These are phyloP conservation scores for Julus scanicus DNA, from an alignment of 2,888 invertebrate genomes.

Conservation along the genomic window DNA sequence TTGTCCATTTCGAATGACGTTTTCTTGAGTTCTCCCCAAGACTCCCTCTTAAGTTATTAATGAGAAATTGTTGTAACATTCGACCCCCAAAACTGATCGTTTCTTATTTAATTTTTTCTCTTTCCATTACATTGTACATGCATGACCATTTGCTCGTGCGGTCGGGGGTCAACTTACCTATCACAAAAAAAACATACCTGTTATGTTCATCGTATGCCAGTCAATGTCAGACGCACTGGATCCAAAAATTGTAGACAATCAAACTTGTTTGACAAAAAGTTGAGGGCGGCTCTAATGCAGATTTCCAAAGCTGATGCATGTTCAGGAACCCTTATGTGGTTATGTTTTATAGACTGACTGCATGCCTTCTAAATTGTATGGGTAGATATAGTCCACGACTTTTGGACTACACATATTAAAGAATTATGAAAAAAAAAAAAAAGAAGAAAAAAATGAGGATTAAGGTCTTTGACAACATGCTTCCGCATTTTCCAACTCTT, in stretches of 20 bases:
- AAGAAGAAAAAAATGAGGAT: no score
- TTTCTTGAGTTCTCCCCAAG: not conserved
- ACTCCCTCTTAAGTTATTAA: constrained; percentile 4
- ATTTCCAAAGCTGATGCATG: not conserved
- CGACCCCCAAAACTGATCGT: constrained; percentile 12
- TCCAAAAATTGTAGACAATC: not conserved
- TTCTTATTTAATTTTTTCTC: not conserved
- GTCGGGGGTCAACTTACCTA: constrained; percentile 14
- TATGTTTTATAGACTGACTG: not conserved
- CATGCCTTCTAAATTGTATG: not conserved
- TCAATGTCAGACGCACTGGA: constrained; percentile 8
- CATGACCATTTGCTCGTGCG: constrained; percentile 45
- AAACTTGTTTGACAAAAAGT: not conserved
- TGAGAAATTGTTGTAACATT: constrained; percentile 6
- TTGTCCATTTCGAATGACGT: not conserved
- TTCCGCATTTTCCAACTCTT: not conserved
- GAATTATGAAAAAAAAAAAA: no score
- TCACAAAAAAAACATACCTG: constrained; percentile 16
- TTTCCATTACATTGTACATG: constrained; percentile 27
- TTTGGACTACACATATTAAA: not conserved
- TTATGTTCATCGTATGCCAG: not conserved
- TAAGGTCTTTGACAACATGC: not conserved
- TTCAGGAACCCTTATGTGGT: not conserved
- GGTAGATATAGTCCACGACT: not conserved
- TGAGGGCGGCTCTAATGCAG: constrained; percentile 11